phyloP scores from a whole-genome alignment of 2,888 invertebrate species.

The Ecliptopera silaceata region DNA sequence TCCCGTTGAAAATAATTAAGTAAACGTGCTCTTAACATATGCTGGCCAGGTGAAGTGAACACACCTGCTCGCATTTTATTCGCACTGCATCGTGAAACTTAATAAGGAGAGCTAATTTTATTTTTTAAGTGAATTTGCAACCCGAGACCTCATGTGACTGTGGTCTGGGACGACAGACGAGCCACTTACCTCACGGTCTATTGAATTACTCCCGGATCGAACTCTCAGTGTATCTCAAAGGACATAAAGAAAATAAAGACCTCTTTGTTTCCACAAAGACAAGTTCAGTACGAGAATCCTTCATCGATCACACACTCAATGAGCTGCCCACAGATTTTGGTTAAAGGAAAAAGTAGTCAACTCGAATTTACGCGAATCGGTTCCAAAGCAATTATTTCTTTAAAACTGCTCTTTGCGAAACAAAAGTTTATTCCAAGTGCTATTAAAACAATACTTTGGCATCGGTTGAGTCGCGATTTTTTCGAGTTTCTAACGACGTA shows the following conservation, averaged over 20 bases:
- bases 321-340: conserved; percentile 33
- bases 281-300: conserved; percentile 35
- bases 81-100: conserved; percentile 66
- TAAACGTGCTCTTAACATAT: conserved; percentile 65
- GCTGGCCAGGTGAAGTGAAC: conserved; percentile 70
- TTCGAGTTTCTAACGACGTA: conserved; percentile 58
- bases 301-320: conserved; percentile 47
- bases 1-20: conserved; percentile 58
- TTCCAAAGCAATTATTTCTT: conserved; percentile 41
- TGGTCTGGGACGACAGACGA: conserved; percentile 63
- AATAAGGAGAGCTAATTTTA: conserved; percentile 70
- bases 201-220: conserved; percentile 60
- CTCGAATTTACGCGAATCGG: conserved; percentile 24
- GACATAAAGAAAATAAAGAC: conserved; percentile 45
- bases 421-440: conserved; percentile 42
- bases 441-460: conserved; percentile 49
- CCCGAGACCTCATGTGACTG: conserved; percentile 64
- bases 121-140: conserved; percentile 61
- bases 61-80: conserved; percentile 72
- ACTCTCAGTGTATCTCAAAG: conserved; percentile 47
- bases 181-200: conserved; percentile 70
- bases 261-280: conserved; percentile 42
- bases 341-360: conserved; percentile 29
- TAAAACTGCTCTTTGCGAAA: conserved; percentile 41
- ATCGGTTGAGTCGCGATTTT: conserved; percentile 46